These are phyloP conservation scores for Euplexia lucipara DNA, from an alignment of 2,888 invertebrate species.

Conservation along the genomic window DNA sequence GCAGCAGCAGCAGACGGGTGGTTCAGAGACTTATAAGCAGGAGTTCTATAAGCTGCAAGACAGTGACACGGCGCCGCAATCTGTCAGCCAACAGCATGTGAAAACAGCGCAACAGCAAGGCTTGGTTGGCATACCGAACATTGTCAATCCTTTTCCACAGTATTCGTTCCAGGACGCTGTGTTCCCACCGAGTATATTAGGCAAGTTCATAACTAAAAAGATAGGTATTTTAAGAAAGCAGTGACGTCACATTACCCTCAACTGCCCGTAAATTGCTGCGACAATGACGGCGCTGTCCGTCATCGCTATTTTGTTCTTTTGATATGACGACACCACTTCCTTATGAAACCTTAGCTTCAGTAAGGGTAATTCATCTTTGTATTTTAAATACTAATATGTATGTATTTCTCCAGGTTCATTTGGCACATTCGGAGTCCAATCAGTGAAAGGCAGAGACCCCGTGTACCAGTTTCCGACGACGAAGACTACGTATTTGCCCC, in stretches of 20 bases:
- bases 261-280: too few species aligned
- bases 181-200: slow-evolving; percentile 84
- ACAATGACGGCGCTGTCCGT: not conserved
- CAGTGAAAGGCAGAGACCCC: slow-evolving; percentile 89
- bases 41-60: slow-evolving; percentile 85
- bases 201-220: slow-evolving; percentile 67
- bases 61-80: slow-evolving; percentile 82
- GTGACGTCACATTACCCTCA: not conserved
- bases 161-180: slow-evolving; percentile 82
- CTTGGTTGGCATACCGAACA: slow-evolving; percentile 69
- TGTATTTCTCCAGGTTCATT: slow-evolving; percentile 88
- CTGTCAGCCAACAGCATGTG: slow-evolving; percentile 82
- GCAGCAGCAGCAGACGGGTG: slow-evolving; percentile 64
- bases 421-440: slow-evolving; percentile 91
- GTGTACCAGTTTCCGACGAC: slow-evolving; percentile 80
- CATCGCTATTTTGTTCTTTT: not conserved
- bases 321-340: not conserved
- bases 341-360: not conserved
- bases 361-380: not conserved
- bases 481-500: slow-evolving; percentile 84
- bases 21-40: slow-evolving; percentile 82
- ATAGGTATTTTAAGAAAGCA: not conserved
- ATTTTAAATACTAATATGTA: not conserved
- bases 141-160: slow-evolving; percentile 78
- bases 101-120: slow-evolving; percentile 86